These are phyloP conservation scores for Luffia ferchaultella DNA, from an alignment of 2,888 invertebrate genomes.

Conservation along the genomic window DNA sequence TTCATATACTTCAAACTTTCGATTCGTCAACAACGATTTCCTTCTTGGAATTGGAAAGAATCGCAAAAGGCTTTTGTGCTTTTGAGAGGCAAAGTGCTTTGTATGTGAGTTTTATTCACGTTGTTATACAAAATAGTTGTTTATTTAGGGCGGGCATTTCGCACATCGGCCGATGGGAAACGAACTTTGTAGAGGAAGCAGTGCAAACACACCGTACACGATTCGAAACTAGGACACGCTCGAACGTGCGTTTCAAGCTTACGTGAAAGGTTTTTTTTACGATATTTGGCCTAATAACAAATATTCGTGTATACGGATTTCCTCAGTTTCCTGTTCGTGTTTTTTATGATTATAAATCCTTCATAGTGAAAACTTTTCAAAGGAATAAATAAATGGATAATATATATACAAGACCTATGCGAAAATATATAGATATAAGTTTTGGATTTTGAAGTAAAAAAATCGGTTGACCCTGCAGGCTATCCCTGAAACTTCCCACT, in stretches of 20 bases:
- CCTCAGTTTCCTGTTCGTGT: too few relatives aligned
- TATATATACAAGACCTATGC: too few relatives aligned
- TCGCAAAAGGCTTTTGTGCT: too few relatives aligned
- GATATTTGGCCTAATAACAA: too few relatives aligned
- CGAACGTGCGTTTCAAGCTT: background rate
- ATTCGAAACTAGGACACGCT: background rate
- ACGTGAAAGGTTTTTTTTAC: background rate
- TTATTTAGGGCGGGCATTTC: background rate
- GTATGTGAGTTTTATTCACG: background rate
- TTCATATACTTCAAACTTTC: background rate
- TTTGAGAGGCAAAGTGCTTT: background rate
- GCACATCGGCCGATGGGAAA: background rate
- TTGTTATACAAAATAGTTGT: background rate
- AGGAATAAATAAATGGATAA: too few relatives aligned
- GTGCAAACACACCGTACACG: background rate
- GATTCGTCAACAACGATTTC: background rate
- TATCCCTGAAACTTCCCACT: too few relatives aligned
- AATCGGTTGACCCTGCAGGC: too few relatives aligned
- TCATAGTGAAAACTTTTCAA: too few relatives aligned
- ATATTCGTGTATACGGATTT: too few relatives aligned
- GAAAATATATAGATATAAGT: too few relatives aligned
- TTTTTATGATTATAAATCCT: too few relatives aligned
- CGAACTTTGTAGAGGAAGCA: background rate
- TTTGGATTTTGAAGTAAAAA: too few relatives aligned
- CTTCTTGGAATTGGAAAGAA: background rate